Base-by-base conservation (phyloP, 2,113 vertebrate species). In the Mastomys natalensis region DNA sequence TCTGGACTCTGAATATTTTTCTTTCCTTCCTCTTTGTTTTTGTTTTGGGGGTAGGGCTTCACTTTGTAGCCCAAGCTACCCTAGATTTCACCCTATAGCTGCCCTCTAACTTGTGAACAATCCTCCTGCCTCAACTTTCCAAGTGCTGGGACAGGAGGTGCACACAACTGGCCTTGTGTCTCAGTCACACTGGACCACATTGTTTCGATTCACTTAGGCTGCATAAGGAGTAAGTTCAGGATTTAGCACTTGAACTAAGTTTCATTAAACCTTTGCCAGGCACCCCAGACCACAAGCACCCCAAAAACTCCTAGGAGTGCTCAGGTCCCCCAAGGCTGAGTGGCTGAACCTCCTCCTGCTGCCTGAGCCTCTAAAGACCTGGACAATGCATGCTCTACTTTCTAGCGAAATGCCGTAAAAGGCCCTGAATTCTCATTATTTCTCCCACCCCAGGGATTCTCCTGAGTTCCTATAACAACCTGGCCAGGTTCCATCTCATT, bases 381-480 rank as follows among this genome's bases (percentile, higher is more conserved):
- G 19, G 91, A 97, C 95, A 97, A 97, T 95, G 76, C 78, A 7
- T 60, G 96, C 92, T 93, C 97, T 62, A 94, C 97, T 97, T 97
- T 78, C 95, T 62, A 95, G 15, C 0, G 4, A 96, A 94, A 92
- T 93, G 80, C 95, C 72, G 88, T 98, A 98, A 98, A 98, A 97
- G 98, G 98, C 94, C 73, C 97, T 89, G 21, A 85, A 81, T 95
- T 97, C 98, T 98, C 96, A 97, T 98, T 98, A 96, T 97, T 97
- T 92, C 48, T 77, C 92, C 84, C 96, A 97, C 98, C 96, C 97
- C 95, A 98, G 98, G 98, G 98, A 98, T 96, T 98, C 97, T 98
- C 74, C 96, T 86, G 85, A 98, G 98, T 99, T 98, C 98, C 98
- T 98, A 98, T 99, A 98, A 98, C 98, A 99, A 99, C 98, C 97